A percentile compares a stretch with the other conserved stretches of the same genome.
Conservation (phyloP, 64 coral and sea anemone species). For the Trachythela sp. region DNA sequence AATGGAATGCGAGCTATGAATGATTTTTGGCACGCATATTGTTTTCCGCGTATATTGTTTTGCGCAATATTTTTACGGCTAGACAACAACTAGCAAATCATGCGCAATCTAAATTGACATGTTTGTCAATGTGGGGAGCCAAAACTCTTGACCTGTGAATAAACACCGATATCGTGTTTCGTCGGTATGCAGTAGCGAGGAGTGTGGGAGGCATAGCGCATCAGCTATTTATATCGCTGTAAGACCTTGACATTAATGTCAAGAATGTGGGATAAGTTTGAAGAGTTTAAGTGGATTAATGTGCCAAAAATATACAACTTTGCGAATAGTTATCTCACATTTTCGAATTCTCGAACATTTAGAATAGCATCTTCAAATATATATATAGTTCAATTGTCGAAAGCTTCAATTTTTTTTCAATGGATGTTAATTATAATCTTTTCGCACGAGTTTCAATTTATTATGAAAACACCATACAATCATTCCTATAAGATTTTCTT, state of each 20-base stretch:
- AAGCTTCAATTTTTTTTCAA: too few relatives aligned
- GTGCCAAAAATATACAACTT: background rate
- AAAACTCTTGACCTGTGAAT: background rate
- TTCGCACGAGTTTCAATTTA: too few relatives aligned
- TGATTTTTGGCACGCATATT: background rate
- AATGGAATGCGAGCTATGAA: background rate
- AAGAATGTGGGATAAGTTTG: background rate
- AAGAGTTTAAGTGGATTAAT: background rate
- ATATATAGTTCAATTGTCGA: too few relatives aligned
- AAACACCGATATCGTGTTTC: background rate
- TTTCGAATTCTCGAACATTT: background rate
- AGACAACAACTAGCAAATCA: background rate
- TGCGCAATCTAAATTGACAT: background rate
- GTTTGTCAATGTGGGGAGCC: background rate
- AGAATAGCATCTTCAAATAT: background rate
- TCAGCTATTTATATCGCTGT: background rate
- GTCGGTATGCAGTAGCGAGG: background rate
- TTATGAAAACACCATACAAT: too few relatives aligned
- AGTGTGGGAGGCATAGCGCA: background rate
- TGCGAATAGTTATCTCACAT: background rate
- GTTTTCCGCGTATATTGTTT: too few relatives aligned
- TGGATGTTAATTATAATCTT: too few relatives aligned
- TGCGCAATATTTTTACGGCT: background rate
- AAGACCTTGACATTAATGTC: conserved; percentile 1
- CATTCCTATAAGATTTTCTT: too few relatives aligned